Conservation (phyloP, 2,888 invertebrate genomes). For the Tachina lurida region DNA sequence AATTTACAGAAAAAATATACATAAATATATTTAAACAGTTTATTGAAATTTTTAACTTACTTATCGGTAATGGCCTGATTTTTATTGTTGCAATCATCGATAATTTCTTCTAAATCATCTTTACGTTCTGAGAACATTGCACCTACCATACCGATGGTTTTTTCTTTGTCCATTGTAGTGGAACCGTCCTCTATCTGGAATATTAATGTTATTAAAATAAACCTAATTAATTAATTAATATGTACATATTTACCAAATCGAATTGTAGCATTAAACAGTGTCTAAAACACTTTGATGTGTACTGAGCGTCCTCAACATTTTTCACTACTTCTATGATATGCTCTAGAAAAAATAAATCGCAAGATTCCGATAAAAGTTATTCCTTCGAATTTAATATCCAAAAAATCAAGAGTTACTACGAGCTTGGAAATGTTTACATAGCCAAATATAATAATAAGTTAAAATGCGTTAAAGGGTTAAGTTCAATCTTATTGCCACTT, state of each 20-base stretch:
- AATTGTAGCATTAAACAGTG: constrained; percentile 79
- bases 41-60: constrained; percentile 71
- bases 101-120: constrained; percentile 53
- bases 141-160: constrained; percentile 74
- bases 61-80: constrained; percentile 72
- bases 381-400: not conserved
- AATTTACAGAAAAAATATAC: not conserved
- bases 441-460: no score
- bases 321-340: constrained; percentile 75
- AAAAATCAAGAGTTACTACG: not conserved
- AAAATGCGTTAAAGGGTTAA: no score
- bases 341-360: constrained; percentile 66
- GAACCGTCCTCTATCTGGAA: constrained; percentile 70
- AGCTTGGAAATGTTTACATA: no score
- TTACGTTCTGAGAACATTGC: constrained; percentile 75
- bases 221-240: no score
- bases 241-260: constrained; percentile 75
- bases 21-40: not conserved
- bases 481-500: no score
- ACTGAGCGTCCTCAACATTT: constrained; percentile 74
- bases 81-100: constrained; percentile 71
- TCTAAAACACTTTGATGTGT: constrained; percentile 79
- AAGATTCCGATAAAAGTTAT: not conserved
- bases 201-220: no score
- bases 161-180: constrained; percentile 66